Percentiles rank a stretch among this genome's conserved stretches.
Conservation (phyloP, 2,113 vertebrate species). For the Formicarius rufipectus region DNA sequence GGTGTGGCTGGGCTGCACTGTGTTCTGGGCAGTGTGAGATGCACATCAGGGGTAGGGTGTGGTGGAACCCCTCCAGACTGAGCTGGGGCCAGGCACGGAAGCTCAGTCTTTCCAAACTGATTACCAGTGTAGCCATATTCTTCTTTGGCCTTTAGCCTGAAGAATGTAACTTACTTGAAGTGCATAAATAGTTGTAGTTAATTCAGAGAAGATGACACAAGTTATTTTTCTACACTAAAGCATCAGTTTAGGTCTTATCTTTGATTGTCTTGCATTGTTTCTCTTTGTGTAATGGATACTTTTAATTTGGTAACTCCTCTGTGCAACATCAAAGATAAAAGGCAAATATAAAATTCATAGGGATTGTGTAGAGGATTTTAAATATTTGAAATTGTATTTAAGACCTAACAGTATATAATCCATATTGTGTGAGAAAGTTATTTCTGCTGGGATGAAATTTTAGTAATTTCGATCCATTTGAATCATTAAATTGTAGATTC, state of each 20-base stretch:
- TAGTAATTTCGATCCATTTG: not conserved
- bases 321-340: not conserved
- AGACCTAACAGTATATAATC: conserved; percentile 1
- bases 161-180: not conserved
- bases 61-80: not conserved
- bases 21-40: fast-evolving
- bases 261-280: not conserved
- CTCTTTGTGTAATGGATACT: not conserved
- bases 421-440: not conserved
- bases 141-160: not conserved
- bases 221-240: not conserved
- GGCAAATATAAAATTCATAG: not conserved
- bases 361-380: not conserved
- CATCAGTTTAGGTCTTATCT: not conserved
- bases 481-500: not conserved
- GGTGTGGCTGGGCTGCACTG: not conserved
- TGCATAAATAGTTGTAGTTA: not conserved
- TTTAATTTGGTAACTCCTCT: not conserved
- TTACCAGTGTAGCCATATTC: fast-evolving
- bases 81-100: not conserved
- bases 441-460: not conserved
- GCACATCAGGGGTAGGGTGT: not conserved
- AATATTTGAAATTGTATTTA: conserved; percentile 23
- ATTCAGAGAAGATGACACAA: not conserved
- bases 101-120: not conserved